Base-by-base conservation (phyloP, 2,797 vertebrate species). In the Xenopus petersii region DNA sequence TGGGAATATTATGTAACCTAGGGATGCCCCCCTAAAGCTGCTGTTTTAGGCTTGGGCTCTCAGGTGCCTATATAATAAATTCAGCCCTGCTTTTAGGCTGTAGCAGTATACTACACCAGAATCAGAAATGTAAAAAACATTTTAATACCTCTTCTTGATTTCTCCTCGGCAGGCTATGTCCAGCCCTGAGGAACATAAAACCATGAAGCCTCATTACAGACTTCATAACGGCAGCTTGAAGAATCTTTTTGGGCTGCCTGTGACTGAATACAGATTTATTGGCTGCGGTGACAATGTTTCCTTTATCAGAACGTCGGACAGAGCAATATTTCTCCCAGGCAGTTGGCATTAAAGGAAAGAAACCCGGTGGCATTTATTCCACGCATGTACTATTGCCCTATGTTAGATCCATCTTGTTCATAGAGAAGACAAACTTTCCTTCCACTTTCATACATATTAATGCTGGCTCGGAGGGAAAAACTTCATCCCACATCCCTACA, bases 201-300 rank as follows among this genome's bases (percentile, higher is more conserved):
- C 30, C 2, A 10, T 11, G 10, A 15, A 63, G 30, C 46, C 30
- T 68, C 64, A 74, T 74, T 64, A 42, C 54, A 59, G 47, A 24
- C 24, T 21, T 10, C 55, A 10, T 55, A 26, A 26, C 49, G 8
- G 36, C 60, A 48, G 47, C 17, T 58, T 56, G 48, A 47, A 64
- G 48, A 8, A 33, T 69, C 12, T 36, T 15, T 12, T 54, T 56
- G 2, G 2, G 55, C 55, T 33, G 48, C 49, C 59, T 12, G 10
- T 17, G 47, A 49, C 21, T 49, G 66, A 69, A 75, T 75, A 36
- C 56, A 75, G 66, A 75, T 75, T 75, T 64, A 64, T 64, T 46
- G 30, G 9, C 30, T 10, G 42, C 56, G 26, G 30, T 26, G 15
- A 51, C 49, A 46, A 56, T 46, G 73, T 64, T 69, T 56, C 63